Percentiles rank a stretch among this genome's conserved stretches.
phyloP scores from a whole-genome alignment of 2,797 vertebrate species.

The Mormyrops attenuatus region DNA sequence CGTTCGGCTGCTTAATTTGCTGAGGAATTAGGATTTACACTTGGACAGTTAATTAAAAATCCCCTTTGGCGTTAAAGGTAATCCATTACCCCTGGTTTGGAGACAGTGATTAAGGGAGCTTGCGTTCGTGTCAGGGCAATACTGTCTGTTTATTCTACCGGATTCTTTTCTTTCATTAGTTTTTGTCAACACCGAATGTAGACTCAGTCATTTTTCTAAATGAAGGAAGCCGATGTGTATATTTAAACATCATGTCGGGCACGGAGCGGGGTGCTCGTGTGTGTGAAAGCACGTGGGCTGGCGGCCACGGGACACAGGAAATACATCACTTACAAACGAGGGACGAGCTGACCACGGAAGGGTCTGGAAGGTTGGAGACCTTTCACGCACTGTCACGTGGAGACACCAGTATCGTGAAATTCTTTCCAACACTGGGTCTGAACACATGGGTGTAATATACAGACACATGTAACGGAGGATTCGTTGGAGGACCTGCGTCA shows the following conservation, averaged over 20 bases:
- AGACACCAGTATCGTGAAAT: neutral
- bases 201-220: conserved; percentile 7
- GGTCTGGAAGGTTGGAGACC: neutral
- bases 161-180: neutral
- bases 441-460: neutral
- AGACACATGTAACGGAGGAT: neutral
- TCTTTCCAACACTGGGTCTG: neutral
- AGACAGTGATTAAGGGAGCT: conserved; percentile 10
- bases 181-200: neutral
- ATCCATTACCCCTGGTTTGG: conserved; percentile 15
- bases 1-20: neutral
- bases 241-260: neutral
- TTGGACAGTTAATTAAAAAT: conserved; percentile 20
- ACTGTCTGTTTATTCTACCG: neutral
- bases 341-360: neutral
- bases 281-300: neutral
- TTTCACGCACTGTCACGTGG: too few relatives aligned
- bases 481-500: neutral
- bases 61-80: conserved; percentile 7
- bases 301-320: neutral
- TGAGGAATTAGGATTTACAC: conserved; percentile 2
- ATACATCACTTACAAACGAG: neutral
- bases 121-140: neutral
- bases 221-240: neutral
- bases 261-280: neutral